phyloP scores from a whole-genome alignment of 2,113 vertebrate species.

The Chlamydotis undulata region DNA sequence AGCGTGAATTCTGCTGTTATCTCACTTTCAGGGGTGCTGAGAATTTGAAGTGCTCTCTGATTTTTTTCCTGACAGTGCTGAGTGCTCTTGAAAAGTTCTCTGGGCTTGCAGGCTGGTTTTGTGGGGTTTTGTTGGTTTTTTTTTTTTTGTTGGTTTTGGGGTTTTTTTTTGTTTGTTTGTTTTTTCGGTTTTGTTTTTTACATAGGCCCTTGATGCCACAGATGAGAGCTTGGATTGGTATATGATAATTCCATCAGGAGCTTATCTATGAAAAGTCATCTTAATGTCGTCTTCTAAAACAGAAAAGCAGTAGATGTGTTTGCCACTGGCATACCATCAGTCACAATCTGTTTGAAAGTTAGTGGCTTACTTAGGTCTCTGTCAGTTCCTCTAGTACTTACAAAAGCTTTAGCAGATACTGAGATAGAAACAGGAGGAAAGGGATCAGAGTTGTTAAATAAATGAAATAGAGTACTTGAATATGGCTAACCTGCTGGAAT shows the following conservation, averaged over 20 bases:
- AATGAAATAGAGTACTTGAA: background rate
- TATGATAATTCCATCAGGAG: background rate
- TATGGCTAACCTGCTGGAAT: background rate
- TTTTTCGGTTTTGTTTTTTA: background rate
- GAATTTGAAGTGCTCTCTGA: background rate
- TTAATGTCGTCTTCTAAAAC: background rate
- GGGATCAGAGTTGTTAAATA: background rate
- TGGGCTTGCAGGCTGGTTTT: background rate
- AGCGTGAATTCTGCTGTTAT: background rate
- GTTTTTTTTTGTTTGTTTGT: background rate
- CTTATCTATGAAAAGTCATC: background rate
- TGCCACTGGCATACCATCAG: background rate
- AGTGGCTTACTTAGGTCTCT: background rate
- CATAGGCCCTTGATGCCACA: background rate
- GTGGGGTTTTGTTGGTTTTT: background rate
- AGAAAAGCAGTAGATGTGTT: background rate
- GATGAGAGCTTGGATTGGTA: background rate
- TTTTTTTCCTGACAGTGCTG: background rate
- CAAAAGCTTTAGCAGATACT: background rate
- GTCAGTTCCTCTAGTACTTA: background rate
- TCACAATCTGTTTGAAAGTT: background rate
- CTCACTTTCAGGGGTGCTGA: background rate
- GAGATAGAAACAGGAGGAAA: background rate
- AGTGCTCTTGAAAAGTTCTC: background rate
- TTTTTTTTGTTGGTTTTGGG: background rate